Conservation (phyloP, 2,888 invertebrate species). For the Myopa tessellatipennis region DNA sequence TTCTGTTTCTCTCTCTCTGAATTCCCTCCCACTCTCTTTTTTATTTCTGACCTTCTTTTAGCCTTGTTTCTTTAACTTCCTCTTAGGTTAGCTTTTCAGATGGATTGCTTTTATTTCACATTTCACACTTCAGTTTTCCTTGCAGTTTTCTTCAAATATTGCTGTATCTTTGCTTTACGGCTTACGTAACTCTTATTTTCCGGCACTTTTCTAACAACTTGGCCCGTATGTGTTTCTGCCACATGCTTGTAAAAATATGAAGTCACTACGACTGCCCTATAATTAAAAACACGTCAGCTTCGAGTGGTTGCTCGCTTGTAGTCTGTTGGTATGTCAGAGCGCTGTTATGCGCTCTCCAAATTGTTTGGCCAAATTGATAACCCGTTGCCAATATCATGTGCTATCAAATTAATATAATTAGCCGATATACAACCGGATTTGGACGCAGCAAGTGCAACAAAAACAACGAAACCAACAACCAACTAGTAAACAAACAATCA, state of each 20-base stretch:
- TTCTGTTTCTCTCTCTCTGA: neutral
- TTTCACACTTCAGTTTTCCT: neutral
- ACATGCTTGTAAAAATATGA: too few species aligned
- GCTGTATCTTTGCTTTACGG: neutral
- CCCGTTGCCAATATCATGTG: conserved; percentile 21
- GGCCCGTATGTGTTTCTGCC: too few species aligned
- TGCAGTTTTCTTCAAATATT: neutral
- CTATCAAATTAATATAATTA: conserved; percentile 45
- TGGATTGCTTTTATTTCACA: neutral
- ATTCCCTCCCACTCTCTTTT: neutral
- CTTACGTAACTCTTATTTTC: neutral
- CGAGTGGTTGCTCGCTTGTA: neutral
- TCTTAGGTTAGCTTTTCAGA: neutral
- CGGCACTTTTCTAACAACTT: too few species aligned
- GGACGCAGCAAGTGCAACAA: conserved; percentile 37
- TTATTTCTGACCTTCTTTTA: neutral
- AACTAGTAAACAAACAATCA: conserved; percentile 23
- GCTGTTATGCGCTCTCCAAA: neutral
- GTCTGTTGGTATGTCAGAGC: neutral
- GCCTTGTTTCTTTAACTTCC: neutral
- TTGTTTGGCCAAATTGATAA: conserved; percentile 19
- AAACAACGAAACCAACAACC: neutral
- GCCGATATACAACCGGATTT: conserved; percentile 47
- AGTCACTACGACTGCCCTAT: neutral
- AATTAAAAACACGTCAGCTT: conserved; percentile 21